Evolutionary conservation across 1,140 invertebrate genomes (phyloP).

Genomic region (Drosophila navojoa): DNA sequence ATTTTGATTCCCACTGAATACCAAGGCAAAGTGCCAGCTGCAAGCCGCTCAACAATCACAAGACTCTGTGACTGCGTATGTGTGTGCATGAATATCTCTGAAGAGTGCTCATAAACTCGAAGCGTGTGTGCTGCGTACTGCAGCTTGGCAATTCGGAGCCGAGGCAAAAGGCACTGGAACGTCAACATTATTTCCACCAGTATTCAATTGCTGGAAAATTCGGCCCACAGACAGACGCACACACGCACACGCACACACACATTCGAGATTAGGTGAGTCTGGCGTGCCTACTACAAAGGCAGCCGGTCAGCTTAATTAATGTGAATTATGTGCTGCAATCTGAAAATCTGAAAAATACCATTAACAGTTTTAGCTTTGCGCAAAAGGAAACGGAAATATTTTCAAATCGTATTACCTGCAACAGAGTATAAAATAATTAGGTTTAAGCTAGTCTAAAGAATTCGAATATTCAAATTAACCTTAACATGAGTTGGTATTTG

Average conservation of each 20-base stretch:
- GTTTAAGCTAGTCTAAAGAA: no score
- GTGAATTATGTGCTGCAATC: neutral
- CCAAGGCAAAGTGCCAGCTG: slow-evolving; percentile 38
- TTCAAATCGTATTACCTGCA: no score
- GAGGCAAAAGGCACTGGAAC: neutral
- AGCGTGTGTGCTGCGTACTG: slow-evolving; percentile 17
- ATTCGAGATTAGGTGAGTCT: neutral
- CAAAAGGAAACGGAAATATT: no score
- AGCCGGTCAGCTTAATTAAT: neutral
- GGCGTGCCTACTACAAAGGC: neutral
- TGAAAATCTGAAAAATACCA: no score
- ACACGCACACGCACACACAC: neutral
- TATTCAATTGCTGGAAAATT: slow-evolving; percentile 71
- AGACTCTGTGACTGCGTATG: neutral
- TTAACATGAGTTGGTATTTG: no score
- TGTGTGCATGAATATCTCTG: neutral
- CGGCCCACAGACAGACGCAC: neutral
- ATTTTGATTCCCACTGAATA: slow-evolving; percentile 27
- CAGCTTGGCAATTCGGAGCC: slow-evolving; percentile 18
- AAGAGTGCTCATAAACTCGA: slow-evolving; percentile 28
- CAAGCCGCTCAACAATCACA: slow-evolving; percentile 15
- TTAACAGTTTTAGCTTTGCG: no score
- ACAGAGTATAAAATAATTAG: no score
- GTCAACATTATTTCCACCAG: slow-evolving; percentile 37
- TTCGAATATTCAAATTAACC: no score